Base-by-base conservation (phyloP, 1,140 invertebrate species). In the Spodoptera frugiperda region DNA sequence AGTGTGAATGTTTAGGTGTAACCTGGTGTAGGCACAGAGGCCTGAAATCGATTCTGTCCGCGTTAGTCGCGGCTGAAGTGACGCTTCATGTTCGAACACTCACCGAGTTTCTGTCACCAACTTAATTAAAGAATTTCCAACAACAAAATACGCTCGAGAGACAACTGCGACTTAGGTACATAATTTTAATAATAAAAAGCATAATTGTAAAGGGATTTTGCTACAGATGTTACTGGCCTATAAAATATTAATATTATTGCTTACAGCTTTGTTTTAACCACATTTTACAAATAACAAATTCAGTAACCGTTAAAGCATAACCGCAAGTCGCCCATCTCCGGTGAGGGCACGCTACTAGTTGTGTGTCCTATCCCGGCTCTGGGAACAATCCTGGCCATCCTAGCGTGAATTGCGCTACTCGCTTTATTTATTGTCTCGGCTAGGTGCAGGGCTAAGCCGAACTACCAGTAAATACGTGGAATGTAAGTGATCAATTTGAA, bases 11-110 rank as follows among this genome's bases (percentile, higher is more conserved):
- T 59, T 70, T 68, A 51, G 51, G 30, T 53, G 61, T 57, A 49
- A 39, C 54, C 54, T 59, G 55, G 54, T 14, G 46, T 12, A 14
- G 61, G 59, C 75, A 68, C 63, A 65, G 67, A 33, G 39, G 46
- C 17, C 46, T 51, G 65, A 75, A 82, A 82, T 82, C 76, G 54
- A 80, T 82, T 80, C 11, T 15, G 4, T 21, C 55, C 70, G 77
- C 68, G 25, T 82, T 80, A 74, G 81, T 70, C 53, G 55, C 76
- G 81, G 46, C 17, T 59, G 73, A 76, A 59, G 70, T 15, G 48
- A 21, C 55, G 39, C 19, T 76, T 65, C 73, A 71, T 72, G 55
- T 79, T 79, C 17, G 46, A 44, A 76, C 21, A 48, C 11, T 49
- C 17, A 25, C 55, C 44, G 30, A 71, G 25, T 44, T 71, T 39